Evolutionary conservation across 2,888 invertebrate species (phyloP).

Genomic region (Melanargia galathea): DNA sequence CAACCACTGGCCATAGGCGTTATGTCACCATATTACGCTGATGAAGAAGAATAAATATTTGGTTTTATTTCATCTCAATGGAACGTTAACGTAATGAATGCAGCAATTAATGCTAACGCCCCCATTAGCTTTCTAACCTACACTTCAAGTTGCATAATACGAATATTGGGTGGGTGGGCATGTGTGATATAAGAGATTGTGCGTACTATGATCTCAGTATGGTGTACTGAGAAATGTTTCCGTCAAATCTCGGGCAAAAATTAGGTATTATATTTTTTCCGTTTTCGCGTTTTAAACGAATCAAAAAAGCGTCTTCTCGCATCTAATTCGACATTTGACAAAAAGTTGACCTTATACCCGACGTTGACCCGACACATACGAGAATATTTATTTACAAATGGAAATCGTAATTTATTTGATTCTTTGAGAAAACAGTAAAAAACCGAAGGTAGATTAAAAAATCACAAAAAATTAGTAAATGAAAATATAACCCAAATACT

Average conservation of each 20-base stretch:
- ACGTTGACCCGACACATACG: too few species aligned
- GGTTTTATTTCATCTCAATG: slow-evolving; percentile 21
- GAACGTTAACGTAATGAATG: slow-evolving; percentile 35
- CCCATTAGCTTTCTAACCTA: slow-evolving; percentile 49
- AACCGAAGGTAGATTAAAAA: too few species aligned
- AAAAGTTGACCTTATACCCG: too few species aligned
- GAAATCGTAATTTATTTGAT: too few species aligned
- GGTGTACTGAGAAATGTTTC: background rate
- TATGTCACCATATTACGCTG: slow-evolving; percentile 2
- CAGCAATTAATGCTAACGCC: slow-evolving; percentile 44
- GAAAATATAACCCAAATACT: too few species aligned
- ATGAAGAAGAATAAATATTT: slow-evolving; percentile 13
- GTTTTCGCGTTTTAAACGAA: too few species aligned
- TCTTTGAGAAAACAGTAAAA: too few species aligned
- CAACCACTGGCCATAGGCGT: background rate
- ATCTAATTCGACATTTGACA: too few species aligned
- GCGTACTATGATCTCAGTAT: background rate
- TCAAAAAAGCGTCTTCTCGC: too few species aligned
- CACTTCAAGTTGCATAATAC: slow-evolving; percentile 45
- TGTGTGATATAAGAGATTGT: slow-evolving; percentile 25
- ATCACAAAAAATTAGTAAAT: too few species aligned
- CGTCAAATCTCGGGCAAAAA: background rate
- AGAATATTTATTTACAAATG: too few species aligned
- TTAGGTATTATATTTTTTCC: background rate
- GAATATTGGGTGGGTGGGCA: slow-evolving; percentile 36